Percentiles rank a stretch among this genome's conserved stretches.
These are phyloP conservation scores for Microplitis demolitor DNA, from an alignment of 1,140 invertebrate genomes.

Conservation along the genomic window DNA sequence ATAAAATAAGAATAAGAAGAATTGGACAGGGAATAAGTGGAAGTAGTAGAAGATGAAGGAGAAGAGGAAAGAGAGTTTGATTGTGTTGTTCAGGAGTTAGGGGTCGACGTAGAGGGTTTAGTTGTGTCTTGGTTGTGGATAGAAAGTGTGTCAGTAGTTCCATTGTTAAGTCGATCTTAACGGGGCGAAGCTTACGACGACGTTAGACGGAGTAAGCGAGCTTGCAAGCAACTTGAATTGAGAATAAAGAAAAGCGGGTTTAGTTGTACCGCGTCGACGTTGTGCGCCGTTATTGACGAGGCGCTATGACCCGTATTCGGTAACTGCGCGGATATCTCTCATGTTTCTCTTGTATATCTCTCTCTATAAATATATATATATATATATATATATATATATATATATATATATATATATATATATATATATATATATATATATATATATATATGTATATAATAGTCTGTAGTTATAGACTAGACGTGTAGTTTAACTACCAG, in stretches of 20 bases:
- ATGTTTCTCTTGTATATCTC: conserved; percentile 13
- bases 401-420: conserved; percentile 14
- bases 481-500: conserved; percentile 7
- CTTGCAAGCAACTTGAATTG: conserved; percentile 8
- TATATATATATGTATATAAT: too few relatives aligned
- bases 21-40: background rate
- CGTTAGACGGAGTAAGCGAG: background rate
- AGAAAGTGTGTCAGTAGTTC: conserved; percentile 31
- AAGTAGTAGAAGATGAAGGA: background rate
- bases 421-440: conserved; percentile 12
- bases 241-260: conserved; percentile 9
- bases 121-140: background rate
- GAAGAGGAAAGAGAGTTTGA: background rate
- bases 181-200: conserved; percentile 4
- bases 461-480: too few relatives aligned
- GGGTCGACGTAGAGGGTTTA: background rate
- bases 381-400: conserved; percentile 18
- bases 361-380: background rate
- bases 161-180: conserved; percentile 32
- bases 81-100: background rate
- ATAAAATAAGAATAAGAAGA: too few relatives aligned
- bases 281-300: conserved; percentile 38
- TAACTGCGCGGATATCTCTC: conserved; percentile 32
- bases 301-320: conserved; percentile 39
- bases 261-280: conserved; percentile 28